Base-by-base conservation (phyloP, 2,113 vertebrate genomes). In the Pelvicachromis taeniatus region DNA sequence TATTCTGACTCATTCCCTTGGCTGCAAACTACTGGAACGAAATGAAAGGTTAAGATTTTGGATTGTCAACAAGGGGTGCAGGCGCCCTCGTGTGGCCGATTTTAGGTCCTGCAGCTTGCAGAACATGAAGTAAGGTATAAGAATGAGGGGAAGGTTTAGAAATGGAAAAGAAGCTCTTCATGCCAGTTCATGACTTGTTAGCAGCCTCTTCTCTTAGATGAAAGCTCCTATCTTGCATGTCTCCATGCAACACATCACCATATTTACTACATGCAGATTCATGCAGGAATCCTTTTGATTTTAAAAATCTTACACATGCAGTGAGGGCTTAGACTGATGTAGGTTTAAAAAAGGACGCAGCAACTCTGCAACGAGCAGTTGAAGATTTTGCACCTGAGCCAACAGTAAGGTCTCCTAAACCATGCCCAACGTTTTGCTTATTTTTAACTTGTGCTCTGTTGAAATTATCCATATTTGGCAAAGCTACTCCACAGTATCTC, bases 1-100 rank as follows among this genome's bases (percentile, higher is more conserved):
- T 83, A 80, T 80, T 88, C 80, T 94, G 91, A 95, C 89, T 95
- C 94, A 95, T 86, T 87, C 82, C 70, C 59, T 89, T 91, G 89
- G 92, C 93, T 91, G 42, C 75, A 82, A 90, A 93, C 87, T 88
- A 29, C 91, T 93, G 83, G 81, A 93, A 84, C 68, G 8, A 77
- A 92, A 83, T 78, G 79, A 82, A 82, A 81, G 89, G 85, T 85
- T 83, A 50, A 77, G 53, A 73, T 73, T 80, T 52, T 23, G 33
- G 12, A 42, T 75, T 7, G 4, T 2, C 21, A 55, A 50, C 26
- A 1, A 14, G 81, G 42, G 45, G 6, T 26, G 11, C 38, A 53
- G 38, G 81, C 87, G 80, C 93, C 91, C 86, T 88, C 91, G 56
- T 61, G 89, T 90, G 94, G 93, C 21, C 4, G 4, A 68, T 42